phyloP scores from a whole-genome alignment of 2,888 invertebrate species.

The Steinernema hermaphroditum region DNA sequence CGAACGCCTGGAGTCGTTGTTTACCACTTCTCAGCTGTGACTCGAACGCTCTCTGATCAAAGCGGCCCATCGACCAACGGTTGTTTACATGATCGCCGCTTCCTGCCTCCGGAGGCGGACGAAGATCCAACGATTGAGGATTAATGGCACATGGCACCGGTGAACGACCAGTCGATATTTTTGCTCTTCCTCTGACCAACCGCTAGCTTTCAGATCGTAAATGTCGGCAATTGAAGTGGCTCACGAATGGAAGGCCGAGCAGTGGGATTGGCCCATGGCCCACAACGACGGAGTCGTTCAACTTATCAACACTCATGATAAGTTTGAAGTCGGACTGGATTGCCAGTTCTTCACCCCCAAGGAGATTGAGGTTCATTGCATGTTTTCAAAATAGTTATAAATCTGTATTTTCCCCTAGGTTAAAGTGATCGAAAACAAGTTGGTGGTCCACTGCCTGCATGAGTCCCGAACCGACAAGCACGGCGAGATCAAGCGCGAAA shows the following conservation, averaged over 20 bases:
- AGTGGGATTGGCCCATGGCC: constrained; percentile 38
- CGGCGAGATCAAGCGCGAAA: constrained; percentile 31
- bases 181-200: no score
- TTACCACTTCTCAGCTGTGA: no score
- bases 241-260: background rate
- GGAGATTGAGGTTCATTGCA: constrained; percentile 32
- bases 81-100: background rate
- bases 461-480: constrained; percentile 30
- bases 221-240: background rate
- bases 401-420: constrained; percentile 14
- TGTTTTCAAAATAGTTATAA: background rate
- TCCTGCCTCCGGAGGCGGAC: no score
- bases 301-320: constrained; percentile 34
- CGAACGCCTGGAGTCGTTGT: background rate
- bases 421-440: constrained; percentile 30
- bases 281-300: constrained; percentile 35
- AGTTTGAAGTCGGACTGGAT: constrained; percentile 37
- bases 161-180: no score
- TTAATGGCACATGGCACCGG: no score
- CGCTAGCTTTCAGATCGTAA: no score
- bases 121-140: no score
- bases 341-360: constrained; percentile 35
- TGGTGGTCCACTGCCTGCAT: constrained; percentile 31
- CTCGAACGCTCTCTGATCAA: no score
- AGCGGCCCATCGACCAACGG: background rate